Conservation (phyloP, 1,140 invertebrate genomes). For the Panagrolaimus sp. region DNA sequence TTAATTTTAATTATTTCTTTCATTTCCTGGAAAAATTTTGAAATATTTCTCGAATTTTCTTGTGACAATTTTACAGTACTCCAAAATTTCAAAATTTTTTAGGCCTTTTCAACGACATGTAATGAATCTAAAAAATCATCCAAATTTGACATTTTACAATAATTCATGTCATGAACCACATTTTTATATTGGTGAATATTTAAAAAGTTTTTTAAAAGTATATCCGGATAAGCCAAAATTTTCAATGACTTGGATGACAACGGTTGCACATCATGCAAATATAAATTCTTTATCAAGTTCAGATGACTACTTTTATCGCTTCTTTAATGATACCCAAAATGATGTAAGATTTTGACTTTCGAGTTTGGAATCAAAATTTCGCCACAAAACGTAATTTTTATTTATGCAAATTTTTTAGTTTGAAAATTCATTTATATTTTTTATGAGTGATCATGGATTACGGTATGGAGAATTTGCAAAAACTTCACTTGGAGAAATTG, state of each 20-base stretch:
- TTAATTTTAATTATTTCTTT: no score
- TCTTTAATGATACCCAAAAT: no score
- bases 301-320: no score
- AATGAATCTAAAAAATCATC: no score
- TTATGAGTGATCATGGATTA: constrained; percentile 19
- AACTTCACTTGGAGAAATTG: neutral
- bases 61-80: no score
- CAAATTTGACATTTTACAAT: neutral
- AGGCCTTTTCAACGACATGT: no score
- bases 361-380: neutral
- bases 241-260: neutral
- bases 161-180: neutral
- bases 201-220: no score
- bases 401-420: neutral
- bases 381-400: neutral
- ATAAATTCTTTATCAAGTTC: neutral
- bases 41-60: no score
- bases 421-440: constrained; percentile 21
- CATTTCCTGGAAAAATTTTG: no score
- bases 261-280: neutral
- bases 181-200: no score
- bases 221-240: neutral
- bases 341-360: neutral
- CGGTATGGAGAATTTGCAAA: neutral
- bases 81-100: no score